phyloP scores from a whole-genome alignment of 2,888 invertebrate species.

The Apomyelois bistriatella region DNA sequence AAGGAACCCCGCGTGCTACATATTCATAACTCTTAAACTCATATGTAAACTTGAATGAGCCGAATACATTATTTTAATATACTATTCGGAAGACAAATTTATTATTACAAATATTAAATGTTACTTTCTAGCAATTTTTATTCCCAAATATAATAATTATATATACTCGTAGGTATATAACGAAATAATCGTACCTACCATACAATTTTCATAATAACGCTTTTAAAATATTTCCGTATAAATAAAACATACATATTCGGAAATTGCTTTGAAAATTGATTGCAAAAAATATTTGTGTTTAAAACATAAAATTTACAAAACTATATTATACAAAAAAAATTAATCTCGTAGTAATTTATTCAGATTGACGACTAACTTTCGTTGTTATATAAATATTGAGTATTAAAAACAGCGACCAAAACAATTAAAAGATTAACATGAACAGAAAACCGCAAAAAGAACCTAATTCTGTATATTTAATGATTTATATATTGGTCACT shows the following conservation, averaged over 20 bases:
- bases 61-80: constrained; percentile 60
- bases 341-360: too few species aligned
- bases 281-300: too few species aligned
- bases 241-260: too few species aligned
- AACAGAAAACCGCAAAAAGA: neutral
- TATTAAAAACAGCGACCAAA: neutral
- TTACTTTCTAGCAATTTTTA: constrained; percentile 43
- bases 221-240: too few species aligned
- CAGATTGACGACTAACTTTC: constrained; percentile 3
- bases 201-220: too few species aligned
- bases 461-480: neutral
- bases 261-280: too few species aligned
- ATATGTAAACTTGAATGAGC: constrained; percentile 53
- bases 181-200: too few species aligned
- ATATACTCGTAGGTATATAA: neutral
- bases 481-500: constrained; percentile 50
- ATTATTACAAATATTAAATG: constrained; percentile 51
- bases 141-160: constrained; percentile 22
- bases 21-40: constrained; percentile 35
- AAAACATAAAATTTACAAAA: too few species aligned
- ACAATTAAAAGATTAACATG: too few species aligned
- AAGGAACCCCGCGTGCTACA: constrained; percentile 52
- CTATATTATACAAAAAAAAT: too few species aligned
- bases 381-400: constrained; percentile 16
- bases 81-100: constrained; percentile 78